A percentile compares a stretch with the other conserved stretches of the same genome.
These are phyloP conservation scores for Dryocosmus kuriphilus DNA, from an alignment of 2,888 invertebrate genomes.

Conservation along the genomic window DNA sequence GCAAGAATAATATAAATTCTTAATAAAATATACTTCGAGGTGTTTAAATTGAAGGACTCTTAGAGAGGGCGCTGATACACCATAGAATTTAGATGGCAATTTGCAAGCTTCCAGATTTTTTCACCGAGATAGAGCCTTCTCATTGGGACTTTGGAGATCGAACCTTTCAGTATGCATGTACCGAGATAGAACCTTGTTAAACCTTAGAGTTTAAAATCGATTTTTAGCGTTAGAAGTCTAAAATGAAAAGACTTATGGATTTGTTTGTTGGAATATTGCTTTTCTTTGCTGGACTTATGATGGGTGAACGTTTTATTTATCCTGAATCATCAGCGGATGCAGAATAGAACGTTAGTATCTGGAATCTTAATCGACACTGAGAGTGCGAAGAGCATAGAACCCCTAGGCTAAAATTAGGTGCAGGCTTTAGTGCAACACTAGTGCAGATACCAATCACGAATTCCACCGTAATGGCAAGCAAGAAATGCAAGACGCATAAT, in stretches of 20 bases:
- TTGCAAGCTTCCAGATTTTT: no score
- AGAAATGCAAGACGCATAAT: conserved; percentile 42
- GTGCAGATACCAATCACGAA: conserved; percentile 54
- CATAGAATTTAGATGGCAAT: no score
- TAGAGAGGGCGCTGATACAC: no score
- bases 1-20: no score
- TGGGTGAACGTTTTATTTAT: conserved; percentile 1
- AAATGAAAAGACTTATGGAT: neutral
- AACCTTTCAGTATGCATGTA: no score
- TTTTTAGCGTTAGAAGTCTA: no score
- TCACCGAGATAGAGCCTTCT: no score
- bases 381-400: conserved; percentile 24
- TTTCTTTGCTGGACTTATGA: neutral
- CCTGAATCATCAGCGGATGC: conserved; percentile 19
- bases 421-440: conserved; percentile 28
- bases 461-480: conserved; percentile 52
- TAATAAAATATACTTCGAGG: no score
- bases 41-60: no score
- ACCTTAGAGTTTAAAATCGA: no score
- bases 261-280: neutral
- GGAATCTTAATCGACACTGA: conserved; percentile 26
- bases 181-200: no score
- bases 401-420: conserved; percentile 35
- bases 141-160: no score
- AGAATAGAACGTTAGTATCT: conserved; percentile 22